These are phyloP conservation scores for Campoletis raptor DNA, from an alignment of 2,888 invertebrate genomes.

Conservation along the genomic window DNA sequence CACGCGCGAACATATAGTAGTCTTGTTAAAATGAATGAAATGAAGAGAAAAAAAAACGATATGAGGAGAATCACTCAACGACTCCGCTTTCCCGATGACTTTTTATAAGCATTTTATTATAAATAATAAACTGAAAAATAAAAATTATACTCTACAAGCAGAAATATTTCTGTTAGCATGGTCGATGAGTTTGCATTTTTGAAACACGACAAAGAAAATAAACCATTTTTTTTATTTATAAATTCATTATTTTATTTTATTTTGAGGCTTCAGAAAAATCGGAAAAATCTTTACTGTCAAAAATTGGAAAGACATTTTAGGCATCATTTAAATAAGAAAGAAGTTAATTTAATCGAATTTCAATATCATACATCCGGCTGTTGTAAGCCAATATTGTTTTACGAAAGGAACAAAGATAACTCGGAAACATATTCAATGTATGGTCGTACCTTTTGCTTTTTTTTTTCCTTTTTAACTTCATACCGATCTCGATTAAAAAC, in stretches of 20 bases:
- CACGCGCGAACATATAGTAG: constrained; percentile 50
- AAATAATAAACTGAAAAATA: background rate
- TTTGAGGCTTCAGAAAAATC: background rate
- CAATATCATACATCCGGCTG: background rate
- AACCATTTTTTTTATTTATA: no score
- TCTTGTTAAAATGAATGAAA: constrained; percentile 27
- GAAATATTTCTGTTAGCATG: no score
- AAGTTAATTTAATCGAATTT: background rate
- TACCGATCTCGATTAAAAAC: constrained; percentile 43
- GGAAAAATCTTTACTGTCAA: background rate
- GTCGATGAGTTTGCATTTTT: no score
- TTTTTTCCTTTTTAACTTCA: background rate
- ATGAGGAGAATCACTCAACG: constrained; percentile 20
- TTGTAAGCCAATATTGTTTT: background rate
- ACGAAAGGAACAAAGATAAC: background rate
- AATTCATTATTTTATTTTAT: no score
- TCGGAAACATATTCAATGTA: background rate
- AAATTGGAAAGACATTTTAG: background rate
- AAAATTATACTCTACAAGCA: background rate
- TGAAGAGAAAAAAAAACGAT: constrained; percentile 26
- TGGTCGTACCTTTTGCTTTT: background rate
- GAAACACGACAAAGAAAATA: no score
- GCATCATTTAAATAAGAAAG: background rate
- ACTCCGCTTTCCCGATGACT: constrained; percentile 28
- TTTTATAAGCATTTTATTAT: background rate